Percentiles rank a stretch among this genome's conserved stretches.
Evolutionary conservation across 2,888 invertebrate genomes (phyloP).

Genomic region (Nomada hirtipes): DNA sequence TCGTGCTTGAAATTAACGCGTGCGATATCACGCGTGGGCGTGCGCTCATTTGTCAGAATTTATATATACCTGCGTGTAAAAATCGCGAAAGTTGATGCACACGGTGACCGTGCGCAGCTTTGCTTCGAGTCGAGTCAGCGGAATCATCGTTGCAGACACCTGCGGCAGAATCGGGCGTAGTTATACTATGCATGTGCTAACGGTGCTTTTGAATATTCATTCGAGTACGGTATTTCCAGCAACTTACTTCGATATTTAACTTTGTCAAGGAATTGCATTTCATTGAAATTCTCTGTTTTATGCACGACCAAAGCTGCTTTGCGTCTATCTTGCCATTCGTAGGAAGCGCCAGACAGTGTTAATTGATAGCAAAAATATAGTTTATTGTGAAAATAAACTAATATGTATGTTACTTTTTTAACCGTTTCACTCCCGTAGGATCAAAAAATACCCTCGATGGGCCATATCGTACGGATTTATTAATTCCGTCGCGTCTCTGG

Average conservation of each 20-base stretch:
- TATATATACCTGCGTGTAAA: slow-evolving; percentile 34
- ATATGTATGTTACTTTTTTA: too few species aligned
- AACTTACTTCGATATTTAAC: slow-evolving; percentile 58
- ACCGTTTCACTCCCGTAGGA: too few species aligned
- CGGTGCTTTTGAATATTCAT: slow-evolving; percentile 58
- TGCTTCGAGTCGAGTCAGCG: slow-evolving; percentile 42
- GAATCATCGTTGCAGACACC: slow-evolving; percentile 42
- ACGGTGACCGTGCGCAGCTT: slow-evolving; percentile 14
- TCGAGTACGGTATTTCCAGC: slow-evolving; percentile 35
- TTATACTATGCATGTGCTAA: slow-evolving; percentile 7
- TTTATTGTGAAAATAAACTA: too few species aligned
- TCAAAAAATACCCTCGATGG: too few species aligned
- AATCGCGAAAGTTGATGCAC: slow-evolving; percentile 34
- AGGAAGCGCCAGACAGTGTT: too few species aligned
- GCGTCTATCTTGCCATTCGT: too few species aligned
- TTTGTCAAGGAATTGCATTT: slow-evolving; percentile 57
- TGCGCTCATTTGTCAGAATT: slow-evolving; percentile 54
- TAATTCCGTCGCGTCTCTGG: too few species aligned
- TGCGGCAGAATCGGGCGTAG: slow-evolving; percentile 36
- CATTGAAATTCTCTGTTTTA: background rate
- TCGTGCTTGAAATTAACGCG: slow-evolving; percentile 46
- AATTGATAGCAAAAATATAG: too few species aligned
- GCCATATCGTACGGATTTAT: too few species aligned
- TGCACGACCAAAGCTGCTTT: too few species aligned
- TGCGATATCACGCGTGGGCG: slow-evolving; percentile 39